phyloP scores from a whole-genome alignment of 2,113 vertebrate species.

The Spheniscus mendiculus region DNA sequence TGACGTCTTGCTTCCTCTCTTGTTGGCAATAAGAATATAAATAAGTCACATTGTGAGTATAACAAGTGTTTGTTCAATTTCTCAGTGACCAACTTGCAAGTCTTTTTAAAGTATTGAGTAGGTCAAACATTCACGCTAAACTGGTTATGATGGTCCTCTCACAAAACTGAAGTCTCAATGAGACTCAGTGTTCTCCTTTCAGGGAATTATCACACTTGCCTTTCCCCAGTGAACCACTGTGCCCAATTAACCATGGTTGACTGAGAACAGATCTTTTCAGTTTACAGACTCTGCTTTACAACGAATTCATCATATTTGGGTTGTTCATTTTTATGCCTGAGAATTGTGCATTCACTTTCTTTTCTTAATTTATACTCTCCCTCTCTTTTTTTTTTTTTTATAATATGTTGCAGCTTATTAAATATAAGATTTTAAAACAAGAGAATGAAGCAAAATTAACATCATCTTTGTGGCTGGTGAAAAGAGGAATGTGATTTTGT shows the following conservation, averaged over 20 bases:
- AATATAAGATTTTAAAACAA: not conserved
- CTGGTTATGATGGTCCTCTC: not conserved
- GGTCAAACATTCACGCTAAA: not conserved
- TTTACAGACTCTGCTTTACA: not conserved
- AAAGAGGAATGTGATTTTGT: not conserved
- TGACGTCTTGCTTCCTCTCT: not conserved
- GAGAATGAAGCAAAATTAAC: not conserved
- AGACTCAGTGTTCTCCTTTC: not conserved
- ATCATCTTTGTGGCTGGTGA: not conserved
- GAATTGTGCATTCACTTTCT: not conserved
- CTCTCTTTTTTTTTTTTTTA: not conserved
- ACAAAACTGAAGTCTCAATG: not conserved
- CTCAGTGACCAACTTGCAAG: not conserved
- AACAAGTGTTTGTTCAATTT: not conserved
- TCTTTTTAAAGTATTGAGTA: not conserved
- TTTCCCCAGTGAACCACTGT: not conserved
- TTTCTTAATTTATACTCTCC: not conserved
- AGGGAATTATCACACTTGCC: not conserved
- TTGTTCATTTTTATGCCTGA: not conserved
- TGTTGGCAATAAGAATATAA: not conserved
- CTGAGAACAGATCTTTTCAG: not conserved
- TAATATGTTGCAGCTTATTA: not conserved
- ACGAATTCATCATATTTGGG: not conserved
- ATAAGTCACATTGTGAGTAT: not conserved
- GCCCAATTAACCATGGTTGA: not conserved